Conservation (phyloP, 2,113 vertebrate species). For the Pachypanchax playfairii region DNA sequence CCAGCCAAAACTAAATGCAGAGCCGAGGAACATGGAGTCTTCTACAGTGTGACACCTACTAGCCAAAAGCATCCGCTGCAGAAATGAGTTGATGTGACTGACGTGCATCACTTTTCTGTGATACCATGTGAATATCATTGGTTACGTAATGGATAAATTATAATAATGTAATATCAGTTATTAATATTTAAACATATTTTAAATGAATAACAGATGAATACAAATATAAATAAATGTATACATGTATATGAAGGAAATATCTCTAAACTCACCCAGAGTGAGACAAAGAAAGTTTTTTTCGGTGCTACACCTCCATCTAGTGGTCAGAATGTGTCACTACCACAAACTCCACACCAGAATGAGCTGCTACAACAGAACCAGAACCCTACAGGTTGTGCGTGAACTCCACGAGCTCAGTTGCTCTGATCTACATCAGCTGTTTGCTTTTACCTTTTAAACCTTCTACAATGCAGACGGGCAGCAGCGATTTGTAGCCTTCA, state of each 20-base stretch:
- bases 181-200: too few relatives aligned
- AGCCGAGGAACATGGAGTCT: constrained; percentile 18
- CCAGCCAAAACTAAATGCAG: constrained; percentile 44
- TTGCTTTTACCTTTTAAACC: not conserved
- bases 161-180: too few relatives aligned
- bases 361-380: too few relatives aligned
- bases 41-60: constrained; percentile 65
- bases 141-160: too few relatives aligned
- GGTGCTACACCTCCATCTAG: constrained; percentile 63
- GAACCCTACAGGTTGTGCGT: not conserved
- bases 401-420: not conserved
- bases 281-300: not conserved
- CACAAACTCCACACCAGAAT: too few relatives aligned
- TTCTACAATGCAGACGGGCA: not conserved
- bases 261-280: too few relatives aligned
- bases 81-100: too few relatives aligned
- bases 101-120: too few relatives aligned
- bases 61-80: constrained; percentile 21
- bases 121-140: too few relatives aligned
- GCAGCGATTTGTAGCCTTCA: not conserved
- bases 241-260: too few relatives aligned
- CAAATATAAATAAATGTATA: too few relatives aligned
- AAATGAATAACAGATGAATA: too few relatives aligned
- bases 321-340: constrained; percentile 48
- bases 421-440: not conserved